phyloP scores from a whole-genome alignment of 2,113 vertebrate genomes.

The Saguinus midas region DNA sequence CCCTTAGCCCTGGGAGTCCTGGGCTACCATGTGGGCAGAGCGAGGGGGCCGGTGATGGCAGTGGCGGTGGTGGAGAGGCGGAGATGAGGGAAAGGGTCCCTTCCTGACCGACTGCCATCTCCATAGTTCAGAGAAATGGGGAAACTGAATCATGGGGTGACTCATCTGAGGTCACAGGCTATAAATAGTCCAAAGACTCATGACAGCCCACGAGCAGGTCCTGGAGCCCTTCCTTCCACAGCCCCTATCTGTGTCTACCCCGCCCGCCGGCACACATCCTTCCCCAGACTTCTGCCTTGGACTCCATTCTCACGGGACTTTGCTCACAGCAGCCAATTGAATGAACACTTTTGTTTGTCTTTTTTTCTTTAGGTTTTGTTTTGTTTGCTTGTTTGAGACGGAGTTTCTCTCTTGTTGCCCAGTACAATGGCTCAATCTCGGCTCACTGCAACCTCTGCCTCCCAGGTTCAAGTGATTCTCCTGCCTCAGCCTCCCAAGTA shows the following conservation, averaged over 20 bases:
- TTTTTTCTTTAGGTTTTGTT: too few species aligned
- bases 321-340: not conserved
- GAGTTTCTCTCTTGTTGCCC: too few species aligned
- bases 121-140: not conserved
- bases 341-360: not conserved
- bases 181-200: not conserved
- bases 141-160: not conserved
- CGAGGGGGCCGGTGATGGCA: rapidly evolving
- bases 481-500: too few species aligned
- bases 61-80: rapidly evolving
- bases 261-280: too few species aligned
- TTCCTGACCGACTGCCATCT: not conserved
- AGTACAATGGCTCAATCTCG: too few species aligned
- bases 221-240: not conserved
- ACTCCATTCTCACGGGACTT: not conserved
- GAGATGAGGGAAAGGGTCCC: not conserved
- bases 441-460: too few species aligned
- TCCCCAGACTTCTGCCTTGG: not conserved
- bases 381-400: too few species aligned
- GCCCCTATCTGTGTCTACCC: not conserved
- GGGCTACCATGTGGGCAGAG: rapidly evolving
- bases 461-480: too few species aligned
- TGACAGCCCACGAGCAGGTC: not conserved
- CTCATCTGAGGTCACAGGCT: not conserved
- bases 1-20: not conserved